A percentile compares a stretch with the other conserved stretches of the same genome.
Evolutionary conservation across 2,797 vertebrate genomes (phyloP).

Genomic region (Micrastur ruficollis): DNA sequence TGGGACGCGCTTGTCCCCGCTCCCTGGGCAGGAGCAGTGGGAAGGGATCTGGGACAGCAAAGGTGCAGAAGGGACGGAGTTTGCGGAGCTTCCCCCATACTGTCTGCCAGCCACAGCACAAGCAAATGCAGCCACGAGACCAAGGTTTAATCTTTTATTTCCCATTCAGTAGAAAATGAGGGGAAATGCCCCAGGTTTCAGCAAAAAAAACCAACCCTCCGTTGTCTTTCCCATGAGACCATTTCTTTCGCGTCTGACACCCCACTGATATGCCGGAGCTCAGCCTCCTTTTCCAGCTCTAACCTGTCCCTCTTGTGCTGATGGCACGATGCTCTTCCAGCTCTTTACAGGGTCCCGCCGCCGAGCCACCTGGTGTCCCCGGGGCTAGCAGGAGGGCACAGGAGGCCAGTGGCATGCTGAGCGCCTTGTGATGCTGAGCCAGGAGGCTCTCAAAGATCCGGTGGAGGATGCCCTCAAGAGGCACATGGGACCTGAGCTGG

Average conservation of each 20-base stretch:
- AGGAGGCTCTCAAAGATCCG: background rate
- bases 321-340: background rate
- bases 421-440: background rate
- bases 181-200: background rate
- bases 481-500: too few species aligned
- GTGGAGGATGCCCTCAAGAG: background rate
- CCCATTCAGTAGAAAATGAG: background rate
- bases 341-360: background rate
- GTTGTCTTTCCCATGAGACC: rapidly evolving
- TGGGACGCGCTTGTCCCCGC: background rate
- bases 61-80: background rate
- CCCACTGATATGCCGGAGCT: background rate
- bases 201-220: background rate
- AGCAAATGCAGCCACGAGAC: background rate
- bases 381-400: background rate
- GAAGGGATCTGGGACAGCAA: background rate
- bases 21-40: background rate
- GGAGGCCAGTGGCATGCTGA: background rate
- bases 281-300: background rate
- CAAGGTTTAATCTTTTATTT: background rate
- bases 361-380: rapidly evolving
- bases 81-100: background rate
- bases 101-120: background rate
- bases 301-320: background rate
- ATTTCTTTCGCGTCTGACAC: background rate